Conservation (phyloP, 2,797 vertebrate genomes). For the Lerista edwardsae region DNA sequence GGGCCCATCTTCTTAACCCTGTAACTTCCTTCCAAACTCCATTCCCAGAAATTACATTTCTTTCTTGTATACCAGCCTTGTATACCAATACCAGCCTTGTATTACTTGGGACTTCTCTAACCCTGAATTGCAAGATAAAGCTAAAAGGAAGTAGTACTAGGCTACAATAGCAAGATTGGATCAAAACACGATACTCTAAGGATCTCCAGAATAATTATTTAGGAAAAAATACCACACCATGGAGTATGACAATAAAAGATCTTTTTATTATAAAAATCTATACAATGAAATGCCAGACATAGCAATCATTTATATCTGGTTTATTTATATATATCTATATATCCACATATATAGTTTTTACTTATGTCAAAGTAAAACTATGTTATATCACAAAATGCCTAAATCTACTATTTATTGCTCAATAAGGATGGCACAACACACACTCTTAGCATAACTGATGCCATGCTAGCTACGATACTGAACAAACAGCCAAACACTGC, state of each 20-base stretch:
- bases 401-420: constrained; percentile 86
- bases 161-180: neutral
- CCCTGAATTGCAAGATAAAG: neutral
- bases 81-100: neutral
- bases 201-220: constrained; percentile 29
- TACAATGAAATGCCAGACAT: constrained; percentile 81
- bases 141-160: neutral
- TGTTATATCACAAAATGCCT: constrained; percentile 77
- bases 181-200: neutral
- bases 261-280: constrained; percentile 85
- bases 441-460: constrained; percentile 80
- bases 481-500: constrained; percentile 78
- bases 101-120: neutral
- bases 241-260: constrained; percentile 75
- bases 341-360: constrained; percentile 76
- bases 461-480: constrained; percentile 87
- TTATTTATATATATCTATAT: constrained; percentile 79
- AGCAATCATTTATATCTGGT: constrained; percentile 78
- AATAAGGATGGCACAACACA: constrained; percentile 89
- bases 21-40: no score
- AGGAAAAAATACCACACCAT: constrained; percentile 58
- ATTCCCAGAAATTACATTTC: no score
- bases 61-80: no score
- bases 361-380: constrained; percentile 79
- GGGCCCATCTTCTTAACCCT: no score